Evolutionary conservation across 2,888 invertebrate species (phyloP).

Genomic region (Brachyptera risi): DNA sequence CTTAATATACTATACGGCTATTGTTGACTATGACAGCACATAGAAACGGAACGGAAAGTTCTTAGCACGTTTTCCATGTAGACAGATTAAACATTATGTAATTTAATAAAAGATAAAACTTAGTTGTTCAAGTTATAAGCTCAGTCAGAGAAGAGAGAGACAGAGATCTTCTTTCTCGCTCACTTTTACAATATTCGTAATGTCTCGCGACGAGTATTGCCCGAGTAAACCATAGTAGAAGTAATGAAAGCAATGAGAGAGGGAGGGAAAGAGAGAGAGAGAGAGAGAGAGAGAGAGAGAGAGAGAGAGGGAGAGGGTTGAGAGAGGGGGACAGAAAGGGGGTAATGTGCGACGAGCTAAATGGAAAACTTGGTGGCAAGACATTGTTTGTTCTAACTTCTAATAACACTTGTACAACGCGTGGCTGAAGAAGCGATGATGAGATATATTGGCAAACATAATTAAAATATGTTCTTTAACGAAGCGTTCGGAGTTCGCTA

Average conservation of each 20-base stretch:
- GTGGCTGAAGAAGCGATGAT: neutral
- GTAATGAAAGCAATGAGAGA: neutral
- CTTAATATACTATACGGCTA: no score
- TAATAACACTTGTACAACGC: neutral
- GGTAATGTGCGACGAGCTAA: neutral
- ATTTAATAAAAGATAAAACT: slow-evolving; percentile 14
- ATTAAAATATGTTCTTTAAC: neutral
- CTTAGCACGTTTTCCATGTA: neutral
- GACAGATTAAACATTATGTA: slow-evolving; percentile 16
- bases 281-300: no score
- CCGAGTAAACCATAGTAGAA: neutral
- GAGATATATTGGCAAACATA: slow-evolving; percentile 9
- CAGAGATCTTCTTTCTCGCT: slow-evolving; percentile 3
- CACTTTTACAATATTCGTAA: slow-evolving; percentile 14
- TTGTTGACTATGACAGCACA: slow-evolving; percentile 8
- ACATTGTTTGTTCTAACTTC: slow-evolving; percentile 1
- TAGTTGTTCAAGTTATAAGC: slow-evolving; percentile 12
- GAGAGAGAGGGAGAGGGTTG: no score
- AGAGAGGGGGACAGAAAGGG: neutral
- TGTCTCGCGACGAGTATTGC: slow-evolving; percentile 6
- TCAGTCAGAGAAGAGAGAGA: neutral
- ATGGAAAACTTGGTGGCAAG: slow-evolving; percentile 11
- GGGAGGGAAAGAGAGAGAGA: no score
- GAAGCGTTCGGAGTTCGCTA: no score
- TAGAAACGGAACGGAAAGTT: neutral